Evolutionary conservation across 2,797 vertebrate genomes (phyloP).

Genomic region (Antrozous pallidus): DNA sequence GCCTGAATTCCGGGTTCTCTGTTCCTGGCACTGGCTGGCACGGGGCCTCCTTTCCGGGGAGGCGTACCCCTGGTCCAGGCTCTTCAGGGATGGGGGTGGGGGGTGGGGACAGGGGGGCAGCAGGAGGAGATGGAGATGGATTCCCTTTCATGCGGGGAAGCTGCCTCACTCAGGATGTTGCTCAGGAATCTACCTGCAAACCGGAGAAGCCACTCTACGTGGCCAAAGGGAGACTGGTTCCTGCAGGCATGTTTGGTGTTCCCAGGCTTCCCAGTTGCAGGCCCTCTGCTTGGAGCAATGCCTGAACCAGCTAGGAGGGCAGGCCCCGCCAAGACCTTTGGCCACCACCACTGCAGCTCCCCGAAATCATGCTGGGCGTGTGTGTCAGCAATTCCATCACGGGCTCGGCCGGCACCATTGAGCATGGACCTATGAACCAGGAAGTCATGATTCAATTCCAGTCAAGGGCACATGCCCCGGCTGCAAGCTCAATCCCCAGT

Average conservation of each 20-base stretch:
- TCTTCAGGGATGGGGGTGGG: background rate
- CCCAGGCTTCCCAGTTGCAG: background rate
- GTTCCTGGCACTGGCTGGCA: no score
- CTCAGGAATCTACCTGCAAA: constrained; percentile 16
- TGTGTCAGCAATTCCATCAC: background rate
- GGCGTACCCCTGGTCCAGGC: no score
- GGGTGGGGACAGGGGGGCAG: background rate
- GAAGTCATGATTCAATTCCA: no score
- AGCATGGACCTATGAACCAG: no score
- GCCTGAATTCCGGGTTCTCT: background rate
- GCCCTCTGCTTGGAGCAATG: background rate
- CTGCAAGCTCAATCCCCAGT: no score
- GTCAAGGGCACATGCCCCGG: no score
- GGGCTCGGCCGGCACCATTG: no score
- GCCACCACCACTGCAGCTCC: background rate
- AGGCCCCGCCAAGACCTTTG: background rate
- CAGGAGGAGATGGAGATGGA: background rate
- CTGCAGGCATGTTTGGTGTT: background rate
- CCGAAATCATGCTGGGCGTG: background rate
- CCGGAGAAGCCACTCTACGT: background rate
- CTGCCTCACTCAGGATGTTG: background rate
- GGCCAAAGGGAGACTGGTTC: background rate
- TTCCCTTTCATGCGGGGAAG: background rate
- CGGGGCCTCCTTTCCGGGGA: no score
- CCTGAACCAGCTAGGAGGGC: background rate